These are phyloP conservation scores for Plutomurus gul DNA, from an alignment of 1,140 invertebrate species.

Conservation along the genomic window DNA sequence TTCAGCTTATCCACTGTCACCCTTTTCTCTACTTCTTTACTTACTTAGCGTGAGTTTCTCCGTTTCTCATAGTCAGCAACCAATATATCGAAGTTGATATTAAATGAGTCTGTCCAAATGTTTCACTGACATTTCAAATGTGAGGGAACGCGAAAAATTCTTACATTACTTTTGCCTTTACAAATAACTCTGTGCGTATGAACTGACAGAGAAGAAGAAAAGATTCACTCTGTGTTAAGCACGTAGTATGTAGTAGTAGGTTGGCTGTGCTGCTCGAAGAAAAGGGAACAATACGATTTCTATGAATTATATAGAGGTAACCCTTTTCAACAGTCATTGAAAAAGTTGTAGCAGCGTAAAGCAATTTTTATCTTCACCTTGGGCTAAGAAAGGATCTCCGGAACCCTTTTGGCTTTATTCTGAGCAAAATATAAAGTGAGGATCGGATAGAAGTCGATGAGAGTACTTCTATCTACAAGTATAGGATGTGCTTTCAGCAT, in stretches of 20 bases:
- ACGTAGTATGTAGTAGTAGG: too few relatives aligned
- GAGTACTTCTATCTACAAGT: not conserved
- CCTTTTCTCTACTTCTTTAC: not conserved
- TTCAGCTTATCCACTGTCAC: not conserved
- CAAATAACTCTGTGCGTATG: too few relatives aligned
- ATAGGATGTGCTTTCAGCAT: constrained; percentile 3
- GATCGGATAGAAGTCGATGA: not conserved
- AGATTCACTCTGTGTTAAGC: not conserved
- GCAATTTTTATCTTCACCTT: constrained; percentile 40
- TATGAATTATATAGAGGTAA: not conserved
- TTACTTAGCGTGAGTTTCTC: too few relatives aligned
- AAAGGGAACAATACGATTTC: constrained; percentile 5
- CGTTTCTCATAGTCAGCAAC: not conserved
- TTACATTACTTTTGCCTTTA: not conserved
- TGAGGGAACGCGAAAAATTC: not conserved
- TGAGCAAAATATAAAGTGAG: not conserved
- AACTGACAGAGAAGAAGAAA: not conserved
- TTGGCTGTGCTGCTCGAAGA: too few relatives aligned
- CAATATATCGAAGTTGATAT: not conserved
- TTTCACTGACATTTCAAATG: not conserved
- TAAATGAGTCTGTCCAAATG: not conserved
- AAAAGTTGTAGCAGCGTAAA: constrained; percentile 21
- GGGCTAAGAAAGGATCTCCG: not conserved
- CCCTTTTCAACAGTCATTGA: constrained; percentile 42
- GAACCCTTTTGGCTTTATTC: constrained; percentile 16